Conservation (phyloP, 2,797 vertebrate genomes). For the Protonibea diacanthus region DNA sequence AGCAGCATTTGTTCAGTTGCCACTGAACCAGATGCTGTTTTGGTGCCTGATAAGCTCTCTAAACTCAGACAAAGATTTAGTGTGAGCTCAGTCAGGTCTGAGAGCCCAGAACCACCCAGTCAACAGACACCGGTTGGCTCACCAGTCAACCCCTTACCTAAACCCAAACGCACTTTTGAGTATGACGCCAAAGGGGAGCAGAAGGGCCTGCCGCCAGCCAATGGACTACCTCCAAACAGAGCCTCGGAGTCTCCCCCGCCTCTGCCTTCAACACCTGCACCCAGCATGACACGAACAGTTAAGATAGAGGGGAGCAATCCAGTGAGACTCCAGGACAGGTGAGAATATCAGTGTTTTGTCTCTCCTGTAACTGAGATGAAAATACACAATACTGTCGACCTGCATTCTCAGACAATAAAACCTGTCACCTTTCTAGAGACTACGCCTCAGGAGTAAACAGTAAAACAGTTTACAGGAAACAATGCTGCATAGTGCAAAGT, state of each 20-base stretch:
- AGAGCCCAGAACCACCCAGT: conserved; percentile 82
- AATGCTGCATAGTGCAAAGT: not conserved
- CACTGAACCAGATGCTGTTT: conserved; percentile 86
- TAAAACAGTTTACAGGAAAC: not conserved
- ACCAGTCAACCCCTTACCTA: conserved; percentile 95
- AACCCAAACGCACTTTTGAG: conserved; percentile 99
- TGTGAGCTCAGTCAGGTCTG: conserved; percentile 80
- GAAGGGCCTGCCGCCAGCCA: conserved; percentile 86
- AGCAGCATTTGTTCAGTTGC: conserved; percentile 86
- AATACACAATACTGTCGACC: conserved; percentile 10
- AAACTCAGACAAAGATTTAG: conserved; percentile 87
- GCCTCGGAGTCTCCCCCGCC: conserved; percentile 90
- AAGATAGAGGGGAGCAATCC: conserved; percentile 87
- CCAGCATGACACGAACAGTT: conserved; percentile 85
- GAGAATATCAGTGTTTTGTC: conserved; percentile 50
- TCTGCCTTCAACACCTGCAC: conserved; percentile 93
- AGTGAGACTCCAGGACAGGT: conserved; percentile 92
- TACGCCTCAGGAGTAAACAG: conserved; percentile 1
- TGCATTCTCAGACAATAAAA: conserved; percentile 36
- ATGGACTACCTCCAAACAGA: conserved; percentile 92
- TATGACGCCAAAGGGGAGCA: conserved; percentile 95
- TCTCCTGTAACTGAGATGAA: conserved; percentile 7
- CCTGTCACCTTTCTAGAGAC: conserved; percentile 1
- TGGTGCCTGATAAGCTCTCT: conserved; percentile 86
- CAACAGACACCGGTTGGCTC: conserved; percentile 81